phyloP scores from a whole-genome alignment of 2,797 vertebrate genomes.

The Lithobates sylvaticus region DNA sequence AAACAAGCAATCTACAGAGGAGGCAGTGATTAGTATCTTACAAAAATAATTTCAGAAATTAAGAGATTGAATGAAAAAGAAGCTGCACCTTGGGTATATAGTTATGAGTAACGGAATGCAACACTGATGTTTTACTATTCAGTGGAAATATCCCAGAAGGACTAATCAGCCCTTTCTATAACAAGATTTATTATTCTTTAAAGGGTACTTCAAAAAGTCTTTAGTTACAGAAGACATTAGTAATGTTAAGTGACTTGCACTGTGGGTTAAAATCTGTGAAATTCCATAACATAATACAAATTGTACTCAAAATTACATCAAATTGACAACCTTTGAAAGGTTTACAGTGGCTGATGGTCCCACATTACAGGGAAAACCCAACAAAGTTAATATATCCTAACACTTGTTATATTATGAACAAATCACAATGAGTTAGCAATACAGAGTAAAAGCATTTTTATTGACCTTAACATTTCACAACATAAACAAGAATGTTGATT shows the following conservation, averaged over 20 bases:
- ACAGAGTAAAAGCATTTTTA: slow-evolving; percentile 37
- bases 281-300: background rate
- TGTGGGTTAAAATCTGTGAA: slow-evolving; percentile 18
- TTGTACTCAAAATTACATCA: background rate
- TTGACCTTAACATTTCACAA: slow-evolving; percentile 24
- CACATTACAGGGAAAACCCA: background rate
- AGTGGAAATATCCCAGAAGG: background rate
- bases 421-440: background rate
- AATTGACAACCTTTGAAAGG: slow-evolving; percentile 15
- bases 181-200: background rate
- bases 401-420: slow-evolving; percentile 1
- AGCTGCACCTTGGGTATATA: too few species aligned
- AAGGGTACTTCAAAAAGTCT: slow-evolving; percentile 7
- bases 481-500: slow-evolving; percentile 33
- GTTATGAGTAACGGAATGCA: too few species aligned
- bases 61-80: too few species aligned
- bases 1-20: too few species aligned
- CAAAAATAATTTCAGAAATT: too few species aligned
- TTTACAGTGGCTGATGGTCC: background rate
- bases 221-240: slow-evolving; percentile 14
- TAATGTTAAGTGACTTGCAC: slow-evolving; percentile 15
- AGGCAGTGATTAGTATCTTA: too few species aligned
- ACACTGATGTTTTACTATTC: too few species aligned
- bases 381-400: background rate
- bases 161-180: background rate